phyloP scores from a whole-genome alignment of 2,888 invertebrate genomes.

The Lysandra coridon region DNA sequence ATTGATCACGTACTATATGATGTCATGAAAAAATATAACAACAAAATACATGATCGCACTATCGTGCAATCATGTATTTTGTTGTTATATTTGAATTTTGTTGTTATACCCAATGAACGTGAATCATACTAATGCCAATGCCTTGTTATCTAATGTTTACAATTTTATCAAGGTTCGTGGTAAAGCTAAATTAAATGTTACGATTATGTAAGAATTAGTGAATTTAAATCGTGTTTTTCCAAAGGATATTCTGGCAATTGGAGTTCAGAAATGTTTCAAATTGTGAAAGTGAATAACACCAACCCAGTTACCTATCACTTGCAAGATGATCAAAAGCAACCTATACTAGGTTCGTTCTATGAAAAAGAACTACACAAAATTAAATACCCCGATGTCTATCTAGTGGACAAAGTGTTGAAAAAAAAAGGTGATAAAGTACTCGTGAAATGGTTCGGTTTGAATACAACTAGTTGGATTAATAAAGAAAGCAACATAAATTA shows the following conservation, averaged over 20 bases:
- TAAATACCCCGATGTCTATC: too few relatives aligned
- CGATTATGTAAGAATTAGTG: not conserved
- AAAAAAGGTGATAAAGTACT: slow-evolving; percentile 31
- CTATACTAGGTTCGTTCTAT: too few relatives aligned
- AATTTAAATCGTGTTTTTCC: not conserved
- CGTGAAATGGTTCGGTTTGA: slow-evolving; percentile 34
- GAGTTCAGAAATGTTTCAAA: slow-evolving; percentile 42
- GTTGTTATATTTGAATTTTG: too few relatives aligned
- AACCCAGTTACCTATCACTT: too few relatives aligned
- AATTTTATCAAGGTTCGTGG: too few relatives aligned
- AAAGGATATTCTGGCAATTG: slow-evolving; percentile 32
- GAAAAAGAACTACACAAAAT: too few relatives aligned
- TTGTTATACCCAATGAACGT: slow-evolving; percentile 21
- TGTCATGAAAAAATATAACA: slow-evolving; percentile 35
- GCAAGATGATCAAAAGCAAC: too few relatives aligned
- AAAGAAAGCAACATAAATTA: too few relatives aligned
- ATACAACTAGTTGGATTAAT: too few relatives aligned
- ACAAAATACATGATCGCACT: slow-evolving; percentile 34
- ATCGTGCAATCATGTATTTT: too few relatives aligned
- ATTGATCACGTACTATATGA: slow-evolving; percentile 36
- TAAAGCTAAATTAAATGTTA: slow-evolving; percentile 5
- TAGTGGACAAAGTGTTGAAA: slow-evolving; percentile 33
- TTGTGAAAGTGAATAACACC: slow-evolving; percentile 31
- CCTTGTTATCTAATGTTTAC: too few relatives aligned
- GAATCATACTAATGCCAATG: slow-evolving; percentile 24